Evolutionary conservation across 2,888 invertebrate genomes (phyloP), one percentile per base, ranked within the genome.

Genomic region (Drosophila mettleri): DNA sequence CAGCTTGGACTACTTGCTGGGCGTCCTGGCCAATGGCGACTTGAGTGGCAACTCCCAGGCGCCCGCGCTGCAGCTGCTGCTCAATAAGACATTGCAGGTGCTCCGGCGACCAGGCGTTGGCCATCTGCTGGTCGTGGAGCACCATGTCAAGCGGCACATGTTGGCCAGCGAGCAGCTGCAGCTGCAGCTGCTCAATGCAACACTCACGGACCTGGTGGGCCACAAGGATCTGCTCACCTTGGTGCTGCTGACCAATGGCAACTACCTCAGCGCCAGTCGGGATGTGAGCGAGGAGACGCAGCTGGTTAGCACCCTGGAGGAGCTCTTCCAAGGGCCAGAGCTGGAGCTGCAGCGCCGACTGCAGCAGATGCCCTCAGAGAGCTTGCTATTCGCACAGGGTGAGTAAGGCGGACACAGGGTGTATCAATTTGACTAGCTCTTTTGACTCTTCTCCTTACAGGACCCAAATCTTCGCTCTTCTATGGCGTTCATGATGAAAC

Each of bases 401-500:
- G 14, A 65, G 80, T 39, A n/a, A 9, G 9, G 31, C 2, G 8
- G 1, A n/a, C 2, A 46, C 46, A 29, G 46, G 46, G 27, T 12
- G 45, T 45, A 9, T 7, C 3, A 3, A 5, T 39, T 10, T 24
- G 1, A 5, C 3, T n/a, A 14, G 24, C 6, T 10, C 5, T 6
- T 0, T 0, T n/a, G n/a, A n/a, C n/a, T n/a, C n/a, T n/a, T 5
- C 0, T 24, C 14, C 0, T 12, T 12, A 10, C 92, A 96, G 98
- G 98, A 66, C 98, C 98, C 0, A 95, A 95, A 93, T 94, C 97
- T 0, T 96, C 97, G 91, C 93, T 98, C 1, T 96, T 98, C 90
- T 96, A 96, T 91, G 95, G 95, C 24, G 94, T 97, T 0, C 97
- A 97, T 89, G 98, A 98, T 86, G 98, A 98, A 90, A 95, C 95